A percentile compares a stretch with the other conserved stretches of the same genome.
phyloP scores from a whole-genome alignment of 2,797 vertebrate genomes.

The Thaleichthys pacificus region DNA sequence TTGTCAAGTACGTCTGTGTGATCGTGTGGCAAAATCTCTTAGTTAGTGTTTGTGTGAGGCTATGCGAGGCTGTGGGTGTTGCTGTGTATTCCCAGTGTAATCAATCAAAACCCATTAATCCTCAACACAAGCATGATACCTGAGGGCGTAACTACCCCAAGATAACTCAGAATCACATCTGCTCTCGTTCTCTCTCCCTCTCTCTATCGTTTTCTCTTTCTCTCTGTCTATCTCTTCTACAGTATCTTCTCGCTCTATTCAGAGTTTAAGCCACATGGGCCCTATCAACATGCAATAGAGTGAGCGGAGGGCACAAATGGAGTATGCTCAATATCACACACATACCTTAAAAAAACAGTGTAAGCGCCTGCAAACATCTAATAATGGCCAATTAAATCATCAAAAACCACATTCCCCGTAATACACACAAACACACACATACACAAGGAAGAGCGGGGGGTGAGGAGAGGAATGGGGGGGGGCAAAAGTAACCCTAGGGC shows the following conservation, averaged over 20 bases:
- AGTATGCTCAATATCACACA: constrained; percentile 59
- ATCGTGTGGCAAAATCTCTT: neutral
- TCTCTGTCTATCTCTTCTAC: neutral
- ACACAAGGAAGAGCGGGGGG: constrained; percentile 53
- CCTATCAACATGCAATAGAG: constrained; percentile 51
- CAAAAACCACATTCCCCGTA: constrained; percentile 65
- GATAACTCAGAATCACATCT: constrained; percentile 39
- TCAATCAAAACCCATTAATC: constrained; percentile 42
- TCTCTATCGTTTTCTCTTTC: constrained; percentile 16
- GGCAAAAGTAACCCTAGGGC: constrained; percentile 67
- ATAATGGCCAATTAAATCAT: constrained; percentile 78
- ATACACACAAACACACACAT: constrained; percentile 54
- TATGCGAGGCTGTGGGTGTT: neutral
- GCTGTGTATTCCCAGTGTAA: constrained; percentile 30
- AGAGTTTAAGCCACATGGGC: constrained; percentile 6
- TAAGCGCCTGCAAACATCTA: constrained; percentile 73
- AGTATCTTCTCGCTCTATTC: constrained; percentile 3
- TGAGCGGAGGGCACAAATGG: constrained; percentile 39
- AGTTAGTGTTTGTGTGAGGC: neutral
- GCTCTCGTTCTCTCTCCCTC: constrained; percentile 17
- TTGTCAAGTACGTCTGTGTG: neutral
- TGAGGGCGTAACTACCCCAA: constrained; percentile 21
- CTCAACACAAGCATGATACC: constrained; percentile 17
- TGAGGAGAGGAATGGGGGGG: constrained; percentile 41
- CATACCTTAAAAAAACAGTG: constrained; percentile 43